Evolutionary conservation across 2,888 invertebrate species (phyloP), one percentile per base, ranked within the genome.

Genomic region (Artemia sp.): DNA sequence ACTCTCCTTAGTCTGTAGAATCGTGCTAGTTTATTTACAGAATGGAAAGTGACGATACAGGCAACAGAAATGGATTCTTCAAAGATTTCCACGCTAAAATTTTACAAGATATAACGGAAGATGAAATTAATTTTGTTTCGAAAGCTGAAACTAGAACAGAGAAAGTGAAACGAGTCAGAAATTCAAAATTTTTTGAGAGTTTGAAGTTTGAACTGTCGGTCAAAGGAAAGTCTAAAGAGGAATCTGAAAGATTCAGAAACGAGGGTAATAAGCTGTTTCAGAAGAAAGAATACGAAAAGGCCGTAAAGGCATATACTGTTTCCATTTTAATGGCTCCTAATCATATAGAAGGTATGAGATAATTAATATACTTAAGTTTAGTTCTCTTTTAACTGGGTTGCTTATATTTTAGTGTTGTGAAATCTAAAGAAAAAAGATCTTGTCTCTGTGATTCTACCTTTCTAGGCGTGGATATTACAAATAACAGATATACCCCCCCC

Each of bases 1-100:
- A 38, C 38, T 38, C 38, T 38, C 38, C 6, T 38, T 6, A 3
- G 38, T 38, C 38, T 38, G 6, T 38, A 38, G 38, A 38, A 38
- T 38, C 38, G 68, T 14, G 12, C 11, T 19, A 38, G 68, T 68
- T 14, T 38, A 38, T 38, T 38, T 38, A 38, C 38, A 38, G 68
- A 9, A 64, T 71, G 58, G 64, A 53, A 67, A 73, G 74, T 67
- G 71, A 71, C 38, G 72, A 73, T 51, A 38, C 64, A 24, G 71
- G 71, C 10, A 67, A 71, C 19, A 72, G 70, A 51, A 73, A 73
- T 11, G 72, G 73, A 12, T 74, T 84, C 77, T 86, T 86, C 76
- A 84, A 84, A 78, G 82, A 83, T 72, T 84, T 85, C 77, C 86
- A 85, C 76, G 80, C 84, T 74, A 80, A 81, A 53, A 79, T 86